Evolutionary conservation across 2,888 invertebrate genomes (phyloP), one percentile per base, ranked within the genome.

Genomic region (Tiliacea aurago): DNA sequence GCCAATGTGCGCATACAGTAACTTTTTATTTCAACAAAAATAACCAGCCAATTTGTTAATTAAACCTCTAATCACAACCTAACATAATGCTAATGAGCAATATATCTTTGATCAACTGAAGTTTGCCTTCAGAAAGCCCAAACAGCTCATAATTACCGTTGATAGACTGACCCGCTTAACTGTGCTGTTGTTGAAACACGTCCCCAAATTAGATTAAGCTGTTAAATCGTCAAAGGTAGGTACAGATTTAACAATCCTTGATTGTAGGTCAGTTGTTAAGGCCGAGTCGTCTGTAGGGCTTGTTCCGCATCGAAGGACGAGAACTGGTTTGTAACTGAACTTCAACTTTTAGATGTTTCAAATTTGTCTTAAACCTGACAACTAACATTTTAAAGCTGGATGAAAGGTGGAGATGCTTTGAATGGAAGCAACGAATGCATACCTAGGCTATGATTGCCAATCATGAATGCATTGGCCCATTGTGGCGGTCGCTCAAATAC

Each of bases 121-220:
- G 53, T 82, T 68, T 72, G 33, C 37, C 47, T 68, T 58, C 41
- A 53, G 11, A 49, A 53, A 72, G 56, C n/a, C 45, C 18, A 72
- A 72, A 70, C 62, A 70, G 23, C 3, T 18, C 53, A 67, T 53
- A 59, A 78, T 51, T 43, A 70, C 55, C 20, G 51, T 61, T 70
- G 73, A 70, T 78, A 73, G 53, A 73, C 83, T 81, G 68, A 64
- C 76, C 78, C 66, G 63, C 75, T 73, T 76, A 78, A 75, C 70
- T 69, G 67, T 73, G 62, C 73, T 82, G 81, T 86, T 84, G 80
- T 84, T 80, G 81, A 81, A 80, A 83, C 86, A 85, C 82, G 86
- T 87, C 88, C 85, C 84, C 75, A 87, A 89, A 90, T 90, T 88
- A 88, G 88, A 89, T 90, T 89, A 86, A 83, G 73, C 79, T 77